Conservation (phyloP, 2,113 vertebrate species). For the Lanius collurio region DNA sequence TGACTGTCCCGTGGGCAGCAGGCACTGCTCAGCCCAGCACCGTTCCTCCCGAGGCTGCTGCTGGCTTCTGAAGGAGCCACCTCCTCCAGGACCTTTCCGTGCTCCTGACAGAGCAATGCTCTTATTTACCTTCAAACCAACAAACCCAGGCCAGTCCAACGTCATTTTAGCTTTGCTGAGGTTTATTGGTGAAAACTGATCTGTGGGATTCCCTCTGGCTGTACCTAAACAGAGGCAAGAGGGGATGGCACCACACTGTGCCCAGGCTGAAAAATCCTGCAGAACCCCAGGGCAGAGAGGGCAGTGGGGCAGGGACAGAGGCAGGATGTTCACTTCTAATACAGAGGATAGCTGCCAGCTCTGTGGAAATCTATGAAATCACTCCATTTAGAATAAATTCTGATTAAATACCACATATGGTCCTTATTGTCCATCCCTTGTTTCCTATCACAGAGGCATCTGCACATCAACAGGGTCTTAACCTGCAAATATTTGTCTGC, state of each 20-base stretch:
- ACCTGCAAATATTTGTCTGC: not conserved
- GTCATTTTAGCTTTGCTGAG: not conserved
- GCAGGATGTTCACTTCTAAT: not conserved
- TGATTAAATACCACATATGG: constrained; percentile 23
- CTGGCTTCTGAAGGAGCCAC: not conserved
- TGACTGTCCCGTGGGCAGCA: fast-evolving
- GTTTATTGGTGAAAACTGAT: not conserved
- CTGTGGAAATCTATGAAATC: constrained; percentile 21
- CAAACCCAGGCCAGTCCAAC: not conserved
- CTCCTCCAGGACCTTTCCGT: not conserved
- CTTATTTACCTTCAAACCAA: not conserved
- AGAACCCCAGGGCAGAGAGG: not conserved
- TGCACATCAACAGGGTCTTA: constrained; percentile 22
- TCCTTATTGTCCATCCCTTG: not conserved
- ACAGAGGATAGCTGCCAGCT: not conserved
- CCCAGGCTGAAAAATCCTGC: not conserved
- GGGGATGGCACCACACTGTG: fast-evolving
- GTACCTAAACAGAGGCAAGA: not conserved
- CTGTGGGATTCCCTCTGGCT: not conserved
- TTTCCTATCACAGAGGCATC: not conserved
- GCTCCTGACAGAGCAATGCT: not conserved
- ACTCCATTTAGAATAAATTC: constrained; percentile 11
- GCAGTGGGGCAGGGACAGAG: not conserved
- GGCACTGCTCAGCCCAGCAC: not conserved
- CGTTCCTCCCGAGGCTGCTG: not conserved